Evolutionary conservation across 92 coral and sea anemone genomes (phyloP), one percentile per base, ranked within the genome.

Genomic region (Palythoa grandis): DNA sequence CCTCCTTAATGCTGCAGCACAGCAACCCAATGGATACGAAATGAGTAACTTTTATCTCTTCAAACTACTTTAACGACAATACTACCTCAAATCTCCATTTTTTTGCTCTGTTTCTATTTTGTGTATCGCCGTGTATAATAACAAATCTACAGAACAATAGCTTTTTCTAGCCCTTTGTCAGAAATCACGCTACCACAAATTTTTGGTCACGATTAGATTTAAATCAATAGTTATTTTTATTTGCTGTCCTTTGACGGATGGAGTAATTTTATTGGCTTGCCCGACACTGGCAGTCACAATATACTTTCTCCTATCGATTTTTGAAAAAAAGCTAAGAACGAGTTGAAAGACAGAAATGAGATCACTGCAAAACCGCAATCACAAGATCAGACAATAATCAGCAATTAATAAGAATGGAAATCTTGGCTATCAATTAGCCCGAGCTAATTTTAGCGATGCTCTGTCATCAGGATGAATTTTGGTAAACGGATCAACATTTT

Each of bases 391-490:
- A 91, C 93, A 77, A 72, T 70, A 87, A 87, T 90, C 85, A 75
- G 82, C 91, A 72, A 87, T 83, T 83, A 86, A 72, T 83, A 82
- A 82, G 87, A 83, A 90, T 90, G 79, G 83, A 87, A 88, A 84
- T 71, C 61, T 90, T 53, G 86, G 91, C 57, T 78, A 83, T 88
- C 93, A 91, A 91, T 91, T 91, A 87, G 70, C 83, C 77, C 73
- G 66, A 83, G 84, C 93, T 88, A 91, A 87, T 88, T 88, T 91
- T 91, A 82, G 86, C 93, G 70, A 52, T 77, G 67, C 72, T 23
- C 91, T 88, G 91, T 91, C 93, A 88, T 83, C 93, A 79, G 82
- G 83, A 90, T 87, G 83, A 87, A 90, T 87, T 83, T 77, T 71
- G 77, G 63, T 90, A 90, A 90, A 90, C 93, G 91, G 93, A 90